Evolutionary conservation across 1,140 invertebrate genomes (phyloP), one percentile per base, ranked within the genome.

Genomic region (Cydia fagiglandana): DNA sequence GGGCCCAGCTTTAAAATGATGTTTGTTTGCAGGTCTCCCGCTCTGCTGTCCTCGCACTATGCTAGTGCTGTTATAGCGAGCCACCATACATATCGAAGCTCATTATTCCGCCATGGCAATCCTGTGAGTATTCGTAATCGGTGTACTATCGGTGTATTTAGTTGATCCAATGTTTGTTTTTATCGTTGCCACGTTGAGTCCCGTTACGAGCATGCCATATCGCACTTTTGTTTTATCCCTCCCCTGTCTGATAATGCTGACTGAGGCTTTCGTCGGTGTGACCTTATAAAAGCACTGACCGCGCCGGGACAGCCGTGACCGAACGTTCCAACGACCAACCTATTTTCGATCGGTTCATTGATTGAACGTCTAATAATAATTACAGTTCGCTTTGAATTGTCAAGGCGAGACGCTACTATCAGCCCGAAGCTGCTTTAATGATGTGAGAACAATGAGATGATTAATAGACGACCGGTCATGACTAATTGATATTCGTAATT

Each of bases 191-290:
- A 90, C 90, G 88, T 91, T 92, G 85, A 89, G 90, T 92, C 91
- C 91, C 88, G 88, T 91, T 87, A 85, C 86, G 90, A 91, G 91
- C 91, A 92, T 92, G 91, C 91, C 91, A 92, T 89, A 81, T 88
- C 64, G 64, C 64, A 68, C 64, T 90, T 89, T 90, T 89, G 87
- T 89, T 91, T 84, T 88, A 56, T 78, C 88, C 86, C 89, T 81
- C 87, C 82, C 85, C 80, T 85, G 88, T 88, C 85, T 90, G 83
- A 84, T 85, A 85, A 92, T 93, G 91, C 88, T 91, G 91, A 93
- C 88, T 91, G 91, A 93, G 92, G 92, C 92, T 93, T 93, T 93
- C 91, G 90, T 93, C 91, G 92, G 87, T 90, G 90, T 88, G 86
- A 90, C 84, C 81, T 82, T 84, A 88, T 86, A 83, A 89, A 86